Base-by-base conservation (phyloP, 2,797 vertebrate species). In the Holocentrus rufus region DNA sequence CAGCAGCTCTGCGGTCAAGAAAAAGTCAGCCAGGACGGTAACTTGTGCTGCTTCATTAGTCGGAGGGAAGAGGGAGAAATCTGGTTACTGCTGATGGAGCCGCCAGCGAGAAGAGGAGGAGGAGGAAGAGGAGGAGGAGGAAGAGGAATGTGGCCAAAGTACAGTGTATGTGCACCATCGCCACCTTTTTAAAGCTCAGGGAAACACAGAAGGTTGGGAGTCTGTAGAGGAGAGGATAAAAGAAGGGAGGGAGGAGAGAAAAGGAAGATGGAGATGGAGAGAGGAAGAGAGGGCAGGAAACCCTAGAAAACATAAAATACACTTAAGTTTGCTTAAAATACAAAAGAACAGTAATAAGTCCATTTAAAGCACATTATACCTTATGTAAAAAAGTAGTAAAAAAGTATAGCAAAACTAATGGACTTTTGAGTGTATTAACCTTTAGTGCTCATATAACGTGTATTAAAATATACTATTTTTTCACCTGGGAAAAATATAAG, bases 111-210 rank as follows among this genome's bases (percentile, higher is more conserved):
- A 11, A 11, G 69, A 60, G 2, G 54, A 30, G 0, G 69, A 56
- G 34, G 44, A 27, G 22, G 17, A 65, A 11, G 63, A 65, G 36
- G 46, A 61, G 34, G 72, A 74, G 27, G 69, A 64, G 10, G 74
- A 74, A 39, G 66, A 76, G 65, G 72, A 50, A 56, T 70, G 1
- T 15, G 61, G 72, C 68, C 17, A 57, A 64, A 86, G 85, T 39
- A 74, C 17, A 50, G 71, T 69, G 79, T 80, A 72, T 72, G 71
- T 42, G 69, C 64, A 60, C 77, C 82, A 72, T 72, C 72, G 27
- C 20, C 13, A 58, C 57, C 82, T 86, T 81, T 76, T 84, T 80
- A 86, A 68, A 74, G 60, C 72, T 70, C 0, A 52, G 76, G 80
- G 77, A 34, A 56, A 58, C 10, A 47, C 14, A 39, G 23, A 20